phyloP scores from a whole-genome alignment of 1,140 invertebrate genomes.

The Hesperophylax magnus region DNA sequence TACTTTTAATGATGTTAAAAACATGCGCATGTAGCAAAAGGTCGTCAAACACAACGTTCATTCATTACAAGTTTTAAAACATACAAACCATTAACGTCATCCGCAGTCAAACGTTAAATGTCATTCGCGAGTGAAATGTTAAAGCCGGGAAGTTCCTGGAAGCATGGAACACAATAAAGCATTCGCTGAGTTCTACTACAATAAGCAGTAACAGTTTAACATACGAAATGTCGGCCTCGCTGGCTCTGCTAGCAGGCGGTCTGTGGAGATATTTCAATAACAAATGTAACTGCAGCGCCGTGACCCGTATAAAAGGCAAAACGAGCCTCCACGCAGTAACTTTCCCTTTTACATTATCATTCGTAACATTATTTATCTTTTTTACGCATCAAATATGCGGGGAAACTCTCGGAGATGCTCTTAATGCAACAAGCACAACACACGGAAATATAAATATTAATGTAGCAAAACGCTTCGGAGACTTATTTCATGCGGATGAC shows the following conservation, averaged over 20 bases:
- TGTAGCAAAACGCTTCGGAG: not conserved
- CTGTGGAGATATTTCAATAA: slow-evolving; percentile 34
- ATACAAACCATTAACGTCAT: slow-evolving; percentile 39
- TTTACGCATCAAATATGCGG: slow-evolving; percentile 44
- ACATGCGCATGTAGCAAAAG: not conserved
- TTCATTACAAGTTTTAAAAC: not conserved
- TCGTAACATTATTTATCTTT: slow-evolving; percentile 48
- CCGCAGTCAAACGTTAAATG: slow-evolving; percentile 19
- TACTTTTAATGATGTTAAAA: not conserved
- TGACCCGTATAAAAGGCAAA: slow-evolving; percentile 47
- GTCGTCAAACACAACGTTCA: not conserved
- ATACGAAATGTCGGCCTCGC: slow-evolving; percentile 33
- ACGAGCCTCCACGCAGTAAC: slow-evolving; percentile 29
- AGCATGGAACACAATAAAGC: slow-evolving; percentile 39
- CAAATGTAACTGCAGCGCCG: slow-evolving; percentile 43
- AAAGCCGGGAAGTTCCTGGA: not conserved
- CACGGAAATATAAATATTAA: slow-evolving; percentile 29
- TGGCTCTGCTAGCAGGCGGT: slow-evolving; percentile 12
- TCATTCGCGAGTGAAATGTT: slow-evolving; percentile 27
- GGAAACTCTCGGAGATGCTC: not conserved
- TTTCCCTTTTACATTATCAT: slow-evolving; percentile 4
- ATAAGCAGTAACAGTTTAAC: slow-evolving; percentile 16
- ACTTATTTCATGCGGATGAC: not conserved
- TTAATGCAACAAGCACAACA: slow-evolving; percentile 21
- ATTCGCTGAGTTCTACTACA: slow-evolving; percentile 12